A percentile compares a stretch with the other conserved stretches of the same genome.
phyloP scores from a whole-genome alignment of 2,797 vertebrate genomes.

The Carapus acus region DNA sequence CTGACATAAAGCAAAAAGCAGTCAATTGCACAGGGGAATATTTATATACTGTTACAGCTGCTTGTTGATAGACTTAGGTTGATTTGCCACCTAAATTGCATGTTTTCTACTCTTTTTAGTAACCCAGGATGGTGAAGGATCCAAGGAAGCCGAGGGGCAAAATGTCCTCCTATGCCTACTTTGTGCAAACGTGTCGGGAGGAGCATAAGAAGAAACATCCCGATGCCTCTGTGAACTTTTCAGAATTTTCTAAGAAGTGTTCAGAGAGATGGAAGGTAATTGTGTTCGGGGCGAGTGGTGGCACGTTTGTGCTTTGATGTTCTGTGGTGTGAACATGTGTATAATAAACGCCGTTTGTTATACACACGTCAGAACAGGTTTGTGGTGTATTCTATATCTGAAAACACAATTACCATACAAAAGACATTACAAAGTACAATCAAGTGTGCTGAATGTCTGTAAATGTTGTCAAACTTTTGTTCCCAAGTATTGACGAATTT shows the following conservation, averaged over 20 bases:
- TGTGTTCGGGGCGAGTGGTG: too few species aligned
- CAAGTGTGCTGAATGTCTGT: too few species aligned
- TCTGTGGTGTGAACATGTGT: too few species aligned
- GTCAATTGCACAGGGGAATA: slow-evolving; percentile 13
- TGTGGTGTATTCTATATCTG: too few species aligned
- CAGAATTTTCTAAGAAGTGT: slow-evolving; percentile 99
- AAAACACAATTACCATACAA: too few species aligned
- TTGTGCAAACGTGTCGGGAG: slow-evolving; percentile 96
- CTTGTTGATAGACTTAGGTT: background rate
- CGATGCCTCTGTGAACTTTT: slow-evolving; percentile 89
- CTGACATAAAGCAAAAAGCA: slow-evolving; percentile 50
- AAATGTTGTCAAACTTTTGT: too few species aligned
- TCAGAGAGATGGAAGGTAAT: slow-evolving; percentile 96
- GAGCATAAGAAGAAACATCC: slow-evolving; percentile 99
- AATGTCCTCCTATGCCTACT: slow-evolving; percentile 98
- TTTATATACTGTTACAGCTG: slow-evolving; percentile 14
- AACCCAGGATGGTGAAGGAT: slow-evolving; percentile 89
- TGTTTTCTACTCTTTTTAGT: slow-evolving; percentile 22
- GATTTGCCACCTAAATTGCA: slow-evolving; percentile 8
- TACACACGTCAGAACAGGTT: too few species aligned
- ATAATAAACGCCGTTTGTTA: too few species aligned
- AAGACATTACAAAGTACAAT: too few species aligned
- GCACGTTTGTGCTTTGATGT: too few species aligned
- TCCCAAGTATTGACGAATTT: too few species aligned
- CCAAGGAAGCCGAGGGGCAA: slow-evolving; percentile 94